Conservation (phyloP, 2,113 vertebrate species). For the Prochilodus magdalenae region DNA sequence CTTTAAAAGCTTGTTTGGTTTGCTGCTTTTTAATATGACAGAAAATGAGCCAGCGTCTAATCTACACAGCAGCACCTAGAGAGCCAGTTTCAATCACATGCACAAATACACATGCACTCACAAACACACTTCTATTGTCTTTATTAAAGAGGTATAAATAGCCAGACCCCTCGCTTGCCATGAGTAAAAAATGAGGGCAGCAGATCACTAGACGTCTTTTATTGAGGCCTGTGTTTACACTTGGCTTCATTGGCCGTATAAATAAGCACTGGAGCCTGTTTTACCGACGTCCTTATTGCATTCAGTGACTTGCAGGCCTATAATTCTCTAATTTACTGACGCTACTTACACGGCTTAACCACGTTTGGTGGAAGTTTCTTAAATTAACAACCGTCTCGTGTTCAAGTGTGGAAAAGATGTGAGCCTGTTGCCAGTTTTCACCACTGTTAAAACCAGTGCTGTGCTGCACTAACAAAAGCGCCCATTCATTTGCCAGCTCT, state of each 20-base stretch:
- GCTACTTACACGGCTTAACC: conserved; percentile 54
- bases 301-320: conserved; percentile 51
- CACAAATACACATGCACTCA: conserved; percentile 7
- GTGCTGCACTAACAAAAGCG: conserved; percentile 50
- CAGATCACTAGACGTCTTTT: conserved; percentile 60
- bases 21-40: not conserved
- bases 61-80: not conserved
- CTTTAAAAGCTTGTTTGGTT: not conserved
- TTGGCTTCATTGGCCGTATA: conserved; percentile 73
- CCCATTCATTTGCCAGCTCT: conserved; percentile 51
- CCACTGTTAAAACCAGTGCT: conserved; percentile 60
- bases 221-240: conserved; percentile 72
- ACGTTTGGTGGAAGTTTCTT: conserved; percentile 1
- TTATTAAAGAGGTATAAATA: conserved; percentile 70
- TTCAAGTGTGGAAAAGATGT: conserved; percentile 52
- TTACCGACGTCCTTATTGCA: conserved; percentile 65
- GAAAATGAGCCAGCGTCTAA: not conserved
- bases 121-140: conserved; percentile 43
- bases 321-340: conserved; percentile 64
- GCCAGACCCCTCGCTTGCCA: conserved; percentile 60
- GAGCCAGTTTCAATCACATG: not conserved
- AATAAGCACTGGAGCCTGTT: conserved; percentile 70
- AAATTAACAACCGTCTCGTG: conserved; percentile 55
- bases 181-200: conserved; percentile 53
- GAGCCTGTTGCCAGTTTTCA: conserved; percentile 53